Evolutionary conservation across 2,888 invertebrate species (phyloP).

Genomic region (Leptinotarsa haldemani): DNA sequence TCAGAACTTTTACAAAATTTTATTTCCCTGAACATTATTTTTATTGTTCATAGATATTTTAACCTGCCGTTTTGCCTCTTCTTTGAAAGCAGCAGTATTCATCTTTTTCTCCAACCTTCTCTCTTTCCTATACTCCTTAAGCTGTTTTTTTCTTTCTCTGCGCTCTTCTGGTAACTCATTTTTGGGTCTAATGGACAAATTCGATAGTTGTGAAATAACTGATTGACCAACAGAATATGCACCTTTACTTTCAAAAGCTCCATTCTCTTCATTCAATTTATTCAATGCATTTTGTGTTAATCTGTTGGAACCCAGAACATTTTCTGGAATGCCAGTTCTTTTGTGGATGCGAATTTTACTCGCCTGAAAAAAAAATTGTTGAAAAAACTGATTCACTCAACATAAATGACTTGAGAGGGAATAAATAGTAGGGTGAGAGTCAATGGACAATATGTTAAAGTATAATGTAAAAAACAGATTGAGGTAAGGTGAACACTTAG

Average conservation of each 20-base stretch:
- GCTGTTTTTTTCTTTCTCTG: conserved; percentile 78
- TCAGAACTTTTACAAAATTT: conserved; percentile 68
- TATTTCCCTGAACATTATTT: conserved; percentile 79
- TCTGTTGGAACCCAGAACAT: conserved; percentile 72
- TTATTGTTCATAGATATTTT: conserved; percentile 82
- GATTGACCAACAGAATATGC: conserved; percentile 73
- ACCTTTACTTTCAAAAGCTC: conserved; percentile 61
- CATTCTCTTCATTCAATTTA: conserved; percentile 70
- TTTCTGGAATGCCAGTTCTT: conserved; percentile 80
- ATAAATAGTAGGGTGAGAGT: too few relatives aligned
- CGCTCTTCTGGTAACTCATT: conserved; percentile 84
- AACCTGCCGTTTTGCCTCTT: conserved; percentile 84
- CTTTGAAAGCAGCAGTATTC: conserved; percentile 84
- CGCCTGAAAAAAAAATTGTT: conserved; percentile 48
- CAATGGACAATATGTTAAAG: too few relatives aligned
- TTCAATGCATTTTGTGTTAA: conserved; percentile 78
- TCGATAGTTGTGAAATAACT: conserved; percentile 76
- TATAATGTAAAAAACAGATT: too few relatives aligned
- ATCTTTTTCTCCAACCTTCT: conserved; percentile 85
- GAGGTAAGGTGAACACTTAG: too few relatives aligned
- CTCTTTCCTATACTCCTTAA: conserved; percentile 83
- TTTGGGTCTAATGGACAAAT: conserved; percentile 77
- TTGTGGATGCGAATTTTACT: conserved; percentile 77
- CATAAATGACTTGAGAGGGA: too few relatives aligned
- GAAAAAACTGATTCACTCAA: too few relatives aligned